Base-by-base conservation (phyloP, 92 coral and sea anemone genomes). In the Porites evermanni region DNA sequence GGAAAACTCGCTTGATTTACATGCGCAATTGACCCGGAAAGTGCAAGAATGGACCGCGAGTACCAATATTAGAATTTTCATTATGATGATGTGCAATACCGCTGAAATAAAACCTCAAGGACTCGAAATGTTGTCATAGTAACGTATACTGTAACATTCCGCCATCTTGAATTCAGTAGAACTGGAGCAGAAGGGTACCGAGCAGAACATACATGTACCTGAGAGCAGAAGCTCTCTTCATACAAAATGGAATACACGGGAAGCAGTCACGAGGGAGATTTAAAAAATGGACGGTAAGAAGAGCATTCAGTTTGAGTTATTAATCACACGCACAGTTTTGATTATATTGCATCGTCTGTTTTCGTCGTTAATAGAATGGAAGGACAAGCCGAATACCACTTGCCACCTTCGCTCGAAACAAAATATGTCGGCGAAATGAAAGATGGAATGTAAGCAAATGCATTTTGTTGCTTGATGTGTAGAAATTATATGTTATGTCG, bases 401-500 rank as follows among this genome's bases (percentile, higher is more conserved):
- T 95, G 54, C 98, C 99, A 16, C 88, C 94, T n/a, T 91, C 95
- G 77, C 90, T 93, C 23, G 95, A 94, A 53, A 92, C 95, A 18
- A 97, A 93, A 82, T 97, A 95, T 67, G 97, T 85, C 21, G 99
- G 99, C 11, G 96, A 97, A 51, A 93, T 97, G 98, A 97, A 95
- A 77, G 98, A 97, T 64, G 99, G 98, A 67, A 97, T 97, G 99
- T 97, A 87, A 95, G 99, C 90, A 72, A 12, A 47, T 13, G 16
- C 23, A 5, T 44, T 54, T 21, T 72, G 6, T 56, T 71, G 4
- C 47, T 72, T 12, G 7, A 38, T 50, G 2, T 71, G 1, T 54
- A 54, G 14, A 71, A 71, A 7, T 44, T 71, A 38, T 38, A 6
- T 38, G 47, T 38, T 3, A 38, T 38, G 47, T 38, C 5, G 6